Percentiles rank a stretch among this genome's conserved stretches.
phyloP scores from a whole-genome alignment of 2,888 invertebrate species.

The Bruchidius siliquastri region DNA sequence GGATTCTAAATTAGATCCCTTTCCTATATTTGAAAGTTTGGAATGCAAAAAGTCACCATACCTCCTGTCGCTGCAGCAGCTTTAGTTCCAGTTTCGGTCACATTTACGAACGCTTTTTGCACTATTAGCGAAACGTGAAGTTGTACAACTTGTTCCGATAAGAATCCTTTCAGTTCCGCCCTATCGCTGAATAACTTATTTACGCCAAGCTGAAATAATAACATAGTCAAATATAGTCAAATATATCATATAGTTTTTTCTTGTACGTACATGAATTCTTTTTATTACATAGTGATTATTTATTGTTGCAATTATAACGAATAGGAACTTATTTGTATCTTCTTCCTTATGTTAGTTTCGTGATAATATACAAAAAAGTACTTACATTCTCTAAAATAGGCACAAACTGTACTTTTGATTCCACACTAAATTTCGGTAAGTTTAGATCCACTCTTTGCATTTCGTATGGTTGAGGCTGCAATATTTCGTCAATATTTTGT shows the following conservation, averaged over 20 bases:
- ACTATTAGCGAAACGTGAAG: constrained; percentile 23
- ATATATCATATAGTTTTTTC: too few species aligned
- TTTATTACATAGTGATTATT: too few species aligned
- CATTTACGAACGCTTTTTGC: constrained; percentile 43
- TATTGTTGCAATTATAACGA: too few species aligned
- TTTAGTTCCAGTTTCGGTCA: constrained; percentile 41
- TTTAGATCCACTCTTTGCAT: constrained; percentile 17
- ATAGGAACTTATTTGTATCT: too few species aligned
- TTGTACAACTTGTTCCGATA: constrained; percentile 6
- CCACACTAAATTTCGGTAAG: constrained; percentile 28
- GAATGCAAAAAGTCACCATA: constrained; percentile 2
- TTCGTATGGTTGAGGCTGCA: constrained; percentile 2
- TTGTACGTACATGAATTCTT: too few species aligned
- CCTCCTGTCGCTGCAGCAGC: constrained; percentile 36
- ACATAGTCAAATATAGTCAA: neutral
- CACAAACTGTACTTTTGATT: constrained; percentile 20
- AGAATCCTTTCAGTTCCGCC: constrained; percentile 34
- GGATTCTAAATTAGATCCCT: too few species aligned
- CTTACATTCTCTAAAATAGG: constrained; percentile 25
- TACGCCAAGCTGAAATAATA: constrained; percentile 26
- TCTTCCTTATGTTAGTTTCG: too few species aligned
- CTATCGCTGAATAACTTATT: constrained; percentile 19
- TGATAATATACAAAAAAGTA: too few species aligned
- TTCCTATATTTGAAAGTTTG: too few species aligned
- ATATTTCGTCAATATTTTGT: neutral